These are phyloP conservation scores for Strix aluco DNA, from an alignment of 2,113 vertebrate species.

Conservation along the genomic window DNA sequence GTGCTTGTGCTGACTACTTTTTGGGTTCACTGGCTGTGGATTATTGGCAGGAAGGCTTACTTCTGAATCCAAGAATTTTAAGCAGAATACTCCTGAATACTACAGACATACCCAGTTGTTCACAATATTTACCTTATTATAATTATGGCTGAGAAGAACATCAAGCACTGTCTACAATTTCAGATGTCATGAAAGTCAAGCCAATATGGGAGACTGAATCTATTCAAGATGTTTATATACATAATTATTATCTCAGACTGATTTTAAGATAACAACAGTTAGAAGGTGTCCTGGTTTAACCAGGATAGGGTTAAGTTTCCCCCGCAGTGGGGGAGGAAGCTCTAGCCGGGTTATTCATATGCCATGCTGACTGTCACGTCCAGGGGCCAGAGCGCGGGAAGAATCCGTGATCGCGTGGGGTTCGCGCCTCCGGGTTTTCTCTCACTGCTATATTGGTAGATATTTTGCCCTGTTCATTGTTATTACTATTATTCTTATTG, in stretches of 20 bases:
- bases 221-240: neutral
- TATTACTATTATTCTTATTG: too few species aligned
- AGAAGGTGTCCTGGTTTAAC: neutral
- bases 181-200: neutral
- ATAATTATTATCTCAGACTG: neutral
- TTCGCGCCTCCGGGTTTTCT: too few species aligned
- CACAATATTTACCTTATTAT: neutral
- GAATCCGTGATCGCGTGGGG: too few species aligned
- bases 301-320: too few species aligned
- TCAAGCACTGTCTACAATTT: neutral
- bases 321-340: too few species aligned
- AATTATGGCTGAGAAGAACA: neutral
- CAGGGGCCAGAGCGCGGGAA: too few species aligned
- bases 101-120: neutral
- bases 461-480: too few species aligned
- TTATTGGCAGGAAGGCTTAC: neutral
- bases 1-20: neutral
- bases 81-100: neutral
- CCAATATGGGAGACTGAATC: neutral
- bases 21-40: neutral
- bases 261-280: neutral
- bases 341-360: too few species aligned
- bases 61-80: neutral
- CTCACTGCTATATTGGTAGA: too few species aligned
- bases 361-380: too few species aligned